phyloP scores from a whole-genome alignment of 2,888 invertebrate genomes.

The Lypha dubia region DNA sequence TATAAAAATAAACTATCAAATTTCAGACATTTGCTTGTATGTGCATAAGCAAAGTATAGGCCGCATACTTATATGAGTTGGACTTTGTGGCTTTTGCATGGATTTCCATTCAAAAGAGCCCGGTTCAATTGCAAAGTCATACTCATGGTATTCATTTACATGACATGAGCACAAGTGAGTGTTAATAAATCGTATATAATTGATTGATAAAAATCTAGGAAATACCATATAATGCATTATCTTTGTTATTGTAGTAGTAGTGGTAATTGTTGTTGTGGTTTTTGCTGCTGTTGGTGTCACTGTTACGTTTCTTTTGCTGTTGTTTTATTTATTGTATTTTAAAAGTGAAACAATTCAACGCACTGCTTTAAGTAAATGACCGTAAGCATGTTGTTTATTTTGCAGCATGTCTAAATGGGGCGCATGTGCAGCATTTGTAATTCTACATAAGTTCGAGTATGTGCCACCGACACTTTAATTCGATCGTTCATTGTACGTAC shows the following conservation, averaged over 20 bases:
- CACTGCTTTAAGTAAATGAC: slow-evolving; percentile 20
- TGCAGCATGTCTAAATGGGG: slow-evolving; percentile 40
- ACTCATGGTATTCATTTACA: slow-evolving; percentile 56
- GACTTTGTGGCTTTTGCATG: slow-evolving; percentile 2
- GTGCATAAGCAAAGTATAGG: neutral
- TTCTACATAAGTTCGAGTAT: slow-evolving; percentile 9
- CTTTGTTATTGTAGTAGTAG: neutral
- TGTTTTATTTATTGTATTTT: neutral
- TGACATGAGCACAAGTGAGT: slow-evolving; percentile 68
- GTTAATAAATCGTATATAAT: slow-evolving; percentile 75
- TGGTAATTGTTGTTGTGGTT: slow-evolving; percentile 3
- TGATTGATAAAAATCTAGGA: slow-evolving; percentile 75
- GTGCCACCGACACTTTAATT: slow-evolving; percentile 26
- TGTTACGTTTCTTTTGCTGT: neutral
- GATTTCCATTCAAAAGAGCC: neutral
- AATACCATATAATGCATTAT: slow-evolving; percentile 47
- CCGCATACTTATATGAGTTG: neutral
- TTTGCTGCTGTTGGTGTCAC: slow-evolving; percentile 16
- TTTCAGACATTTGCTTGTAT: slow-evolving; percentile 4
- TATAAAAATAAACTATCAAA: neutral
- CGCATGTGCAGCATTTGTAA: slow-evolving; percentile 58
- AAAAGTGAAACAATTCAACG: slow-evolving; percentile 15
- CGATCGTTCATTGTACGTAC: neutral
- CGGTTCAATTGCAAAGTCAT: neutral
- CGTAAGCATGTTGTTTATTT: slow-evolving; percentile 5